phyloP scores from a whole-genome alignment of 2,113 vertebrate species.

The Charadrius vociferus region DNA sequence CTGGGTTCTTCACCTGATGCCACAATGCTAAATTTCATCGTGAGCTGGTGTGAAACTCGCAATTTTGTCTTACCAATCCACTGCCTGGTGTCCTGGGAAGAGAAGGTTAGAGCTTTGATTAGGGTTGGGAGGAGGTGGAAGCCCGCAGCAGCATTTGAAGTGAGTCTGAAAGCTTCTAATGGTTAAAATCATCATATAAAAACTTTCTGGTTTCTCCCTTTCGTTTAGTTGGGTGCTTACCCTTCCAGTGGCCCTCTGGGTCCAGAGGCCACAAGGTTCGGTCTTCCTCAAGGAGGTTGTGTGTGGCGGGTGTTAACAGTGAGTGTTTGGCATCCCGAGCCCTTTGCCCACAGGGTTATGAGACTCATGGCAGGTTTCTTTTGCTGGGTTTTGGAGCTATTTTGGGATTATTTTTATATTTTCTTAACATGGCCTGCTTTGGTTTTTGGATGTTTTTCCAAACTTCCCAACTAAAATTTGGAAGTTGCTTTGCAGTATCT shows the following conservation, averaged over 20 bases:
- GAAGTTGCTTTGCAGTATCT: not conserved
- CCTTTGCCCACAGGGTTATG: not conserved
- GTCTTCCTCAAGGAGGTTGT: not conserved
- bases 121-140: no score
- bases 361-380: not conserved
- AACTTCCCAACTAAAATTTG: not conserved
- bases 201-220: not conserved
- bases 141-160: no score
- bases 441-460: not conserved
- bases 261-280: not conserved
- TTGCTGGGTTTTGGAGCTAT: not conserved
- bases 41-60: fast-evolving
- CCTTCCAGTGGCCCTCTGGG: not conserved
- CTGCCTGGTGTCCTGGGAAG: no score
- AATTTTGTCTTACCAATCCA: not conserved
- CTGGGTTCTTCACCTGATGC: not conserved
- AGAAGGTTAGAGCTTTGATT: no score
- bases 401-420: not conserved
- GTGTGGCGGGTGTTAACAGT: not conserved
- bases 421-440: not conserved
- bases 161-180: not conserved
- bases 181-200: not conserved
- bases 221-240: not conserved
- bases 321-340: not conserved
- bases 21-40: not conserved